Evolutionary conservation across 1,140 invertebrate species (phyloP), one percentile per base, ranked within the genome.

Genomic region (Lucilia sericata): DNA sequence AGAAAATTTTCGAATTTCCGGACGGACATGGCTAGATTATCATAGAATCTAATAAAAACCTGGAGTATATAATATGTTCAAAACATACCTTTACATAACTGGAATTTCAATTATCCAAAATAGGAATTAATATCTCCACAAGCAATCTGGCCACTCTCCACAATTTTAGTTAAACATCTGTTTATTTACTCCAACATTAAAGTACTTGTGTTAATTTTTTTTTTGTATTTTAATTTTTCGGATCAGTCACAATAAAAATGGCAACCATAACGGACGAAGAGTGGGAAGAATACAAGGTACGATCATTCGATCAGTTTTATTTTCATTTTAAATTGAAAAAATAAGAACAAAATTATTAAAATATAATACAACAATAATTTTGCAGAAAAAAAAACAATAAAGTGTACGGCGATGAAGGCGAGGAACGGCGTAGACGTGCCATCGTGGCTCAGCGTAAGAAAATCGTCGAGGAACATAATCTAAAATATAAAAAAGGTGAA

Each of bases 221-320:
- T n/a, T n/a, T n/a, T n/a, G n/a, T n/a, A n/a, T n/a, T n/a, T n/a
- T 8, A 70, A n/a, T 21, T n/a, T 21, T 70, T 70, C 5, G 9
- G n/a, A n/a, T 70, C 19, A 70, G 60, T 70, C 60, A 4, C 60
- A 21, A 2, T 21, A 70, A 70, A 21, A 3, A 70, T 70, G 60
- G 60, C 60, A 70, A 70, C 60, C 21, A n/a, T 70, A 70, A 70
- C 60, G 60, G 60, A 70, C 19, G 60, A 70, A 21, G 60, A 70
- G n/a, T 70, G 60, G 60, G n/a, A 21, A 70, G n/a, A 70, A 21
- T 70, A 70, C 5, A 70, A 70, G 60, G 60, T 70, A 21, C 36
- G 36, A 36, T 36, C 36, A n/a, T n/a, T n/a, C n/a, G 36, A 36
- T 36, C 36, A 36, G 36, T 51, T 51, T 19, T 70, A 70, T 70